Percentiles rank a stretch among this genome's conserved stretches.
phyloP scores from a whole-genome alignment of 2,797 vertebrate species.

The Pteropus rufus region DNA sequence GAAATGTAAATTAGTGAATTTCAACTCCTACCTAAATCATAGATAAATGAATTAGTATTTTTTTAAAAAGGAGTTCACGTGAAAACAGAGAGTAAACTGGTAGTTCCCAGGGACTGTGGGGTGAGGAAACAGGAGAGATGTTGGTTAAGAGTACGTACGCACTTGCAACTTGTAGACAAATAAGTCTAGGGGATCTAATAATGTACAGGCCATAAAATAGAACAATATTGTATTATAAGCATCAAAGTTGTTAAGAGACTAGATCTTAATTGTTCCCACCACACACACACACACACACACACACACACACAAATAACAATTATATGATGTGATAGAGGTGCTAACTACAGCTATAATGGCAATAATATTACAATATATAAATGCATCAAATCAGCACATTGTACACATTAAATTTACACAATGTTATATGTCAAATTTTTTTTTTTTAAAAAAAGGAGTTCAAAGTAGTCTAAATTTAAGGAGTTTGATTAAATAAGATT shows the following conservation, averaged over 20 bases:
- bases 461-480: neutral
- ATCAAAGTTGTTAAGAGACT: neutral
- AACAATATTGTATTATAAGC: neutral
- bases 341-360: neutral
- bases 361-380: neutral
- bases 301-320: neutral
- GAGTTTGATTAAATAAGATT: neutral
- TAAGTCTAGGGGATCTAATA: neutral
- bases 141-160: neutral
- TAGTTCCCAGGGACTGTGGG: neutral
- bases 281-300: too few relatives aligned
- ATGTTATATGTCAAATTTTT: neutral
- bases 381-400: neutral
- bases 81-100: neutral
- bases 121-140: neutral
- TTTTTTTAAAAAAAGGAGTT: neutral
- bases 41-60: neutral
- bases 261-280: neutral
- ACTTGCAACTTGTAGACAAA: neutral
- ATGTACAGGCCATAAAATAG: neutral
- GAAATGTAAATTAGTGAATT: neutral
- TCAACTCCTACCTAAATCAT: neutral
- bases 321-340: neutral
- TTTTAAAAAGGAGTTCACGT: neutral
- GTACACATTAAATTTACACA: neutral